phyloP scores from a whole-genome alignment of 1,140 invertebrate species.

The Philopotamus ludificatus region DNA sequence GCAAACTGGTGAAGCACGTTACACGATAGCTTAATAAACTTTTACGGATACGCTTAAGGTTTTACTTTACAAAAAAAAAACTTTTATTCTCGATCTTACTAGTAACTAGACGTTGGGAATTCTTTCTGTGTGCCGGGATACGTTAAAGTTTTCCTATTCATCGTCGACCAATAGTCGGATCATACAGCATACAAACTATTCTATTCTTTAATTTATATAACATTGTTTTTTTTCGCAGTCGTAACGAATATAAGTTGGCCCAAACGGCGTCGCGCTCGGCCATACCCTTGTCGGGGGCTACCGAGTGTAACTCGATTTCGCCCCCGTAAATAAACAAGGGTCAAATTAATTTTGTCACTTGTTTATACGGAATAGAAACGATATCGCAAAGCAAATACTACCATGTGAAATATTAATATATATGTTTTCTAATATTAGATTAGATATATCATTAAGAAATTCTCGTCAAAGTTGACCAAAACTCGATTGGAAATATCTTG shows the following conservation, averaged over 20 bases:
- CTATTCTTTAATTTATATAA: too few relatives aligned
- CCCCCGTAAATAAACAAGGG: not conserved
- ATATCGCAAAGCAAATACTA: not conserved
- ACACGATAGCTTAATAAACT: slow-evolving; percentile 33
- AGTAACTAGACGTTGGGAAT: not conserved
- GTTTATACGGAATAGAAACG: not conserved
- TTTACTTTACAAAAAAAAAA: slow-evolving; percentile 14
- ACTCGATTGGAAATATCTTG: not conserved
- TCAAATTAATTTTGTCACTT: not conserved
- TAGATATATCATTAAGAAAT: not conserved
- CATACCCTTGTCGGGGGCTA: not conserved
- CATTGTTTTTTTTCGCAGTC: too few relatives aligned
- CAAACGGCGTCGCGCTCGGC: too few relatives aligned
- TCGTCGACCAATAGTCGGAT: not conserved
- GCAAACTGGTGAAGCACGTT: slow-evolving; percentile 8
- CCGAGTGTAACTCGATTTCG: not conserved
- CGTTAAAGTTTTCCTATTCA: slow-evolving; percentile 11
- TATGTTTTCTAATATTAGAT: not conserved
- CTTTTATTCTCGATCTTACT: not conserved
- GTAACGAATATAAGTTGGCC: too few relatives aligned
- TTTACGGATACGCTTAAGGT: slow-evolving; percentile 23
- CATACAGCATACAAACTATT: too few relatives aligned
- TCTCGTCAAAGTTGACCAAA: not conserved
- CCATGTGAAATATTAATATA: not conserved
- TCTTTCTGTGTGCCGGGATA: not conserved